These are phyloP conservation scores for Tetrao urogallus DNA, from an alignment of 2,113 vertebrate genomes.

Conservation along the genomic window DNA sequence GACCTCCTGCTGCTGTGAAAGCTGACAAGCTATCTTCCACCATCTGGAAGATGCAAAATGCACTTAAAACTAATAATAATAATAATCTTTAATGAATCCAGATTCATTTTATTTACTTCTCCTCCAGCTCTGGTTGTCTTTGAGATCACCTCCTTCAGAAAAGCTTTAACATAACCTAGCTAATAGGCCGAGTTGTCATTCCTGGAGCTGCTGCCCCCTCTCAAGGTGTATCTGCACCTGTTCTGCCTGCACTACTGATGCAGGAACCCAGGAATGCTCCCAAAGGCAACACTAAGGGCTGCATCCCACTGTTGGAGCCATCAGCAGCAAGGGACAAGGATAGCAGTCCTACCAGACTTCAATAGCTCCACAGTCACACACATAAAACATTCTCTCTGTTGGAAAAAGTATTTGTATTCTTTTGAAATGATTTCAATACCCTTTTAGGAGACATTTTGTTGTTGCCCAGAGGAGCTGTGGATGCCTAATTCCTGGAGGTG, in stretches of 20 bases:
- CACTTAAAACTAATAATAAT: not conserved
- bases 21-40: not conserved
- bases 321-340: not conserved
- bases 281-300: fast-evolving
- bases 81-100: not conserved
- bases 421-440: not conserved
- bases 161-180: not conserved
- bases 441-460: not conserved
- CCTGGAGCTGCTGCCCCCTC: not conserved
- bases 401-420: not conserved
- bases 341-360: not conserved
- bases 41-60: not conserved
- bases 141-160: not conserved
- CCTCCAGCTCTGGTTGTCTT: not conserved
- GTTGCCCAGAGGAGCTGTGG: too few species aligned
- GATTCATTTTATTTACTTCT: not conserved
- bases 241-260: not conserved
- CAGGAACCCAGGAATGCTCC: not conserved
- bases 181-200: not conserved
- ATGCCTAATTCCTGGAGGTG: too few species aligned
- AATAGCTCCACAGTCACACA: not conserved
- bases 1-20: not conserved
- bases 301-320: not conserved
- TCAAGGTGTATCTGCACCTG: not conserved
- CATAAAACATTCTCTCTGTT: not conserved